Evolutionary conservation across 2,888 invertebrate species (phyloP), one percentile per base, ranked within the genome.

Genomic region (Euplagia quadripunctaria): DNA sequence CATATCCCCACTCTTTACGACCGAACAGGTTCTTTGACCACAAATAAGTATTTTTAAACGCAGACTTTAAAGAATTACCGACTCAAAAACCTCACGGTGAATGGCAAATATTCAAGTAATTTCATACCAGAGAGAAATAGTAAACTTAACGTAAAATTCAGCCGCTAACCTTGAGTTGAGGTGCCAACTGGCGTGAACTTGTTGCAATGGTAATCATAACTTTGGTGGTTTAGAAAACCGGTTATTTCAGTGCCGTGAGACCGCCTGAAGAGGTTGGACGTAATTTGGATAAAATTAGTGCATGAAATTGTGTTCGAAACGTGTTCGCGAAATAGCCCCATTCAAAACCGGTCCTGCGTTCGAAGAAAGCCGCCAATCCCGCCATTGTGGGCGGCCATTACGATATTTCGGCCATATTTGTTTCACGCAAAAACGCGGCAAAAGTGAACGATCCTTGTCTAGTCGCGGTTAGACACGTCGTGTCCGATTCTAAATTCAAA

Each of bases 321-420:
- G 88, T 83, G 87, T 86, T 92, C 90, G 92, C 91, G 85, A 92
- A 93, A 91, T 89, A 85, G 86, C 83, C 87, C 83, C 86, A 84
- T 85, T 86, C 81, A 82, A 90, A 93, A 94, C 94, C 93, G 92
- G 94, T 93, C 89, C 78, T 79, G 81, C 72, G 83, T 88, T 88
- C 90, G 89, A 87, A 88, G 90, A 91, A 90, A 90, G 89, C 90
- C 91, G 89, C 91, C 91, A 89, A 61, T 88, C 90, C 90, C 91
- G 90, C 91, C 91, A 90, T 90, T 88, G 88, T 84, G 83, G 85
- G 89, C 92, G 89, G 92, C 93, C 93, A 93, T 93, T 88, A 91
- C 89, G 88, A 89, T 91, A 92, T 92, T 94, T 94, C 94, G 93
- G 93, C 94, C 94, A 94, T 94, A 89, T 94, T 94, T 90, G 91